Evolutionary conservation across 2,797 vertebrate species (phyloP).

Genomic region (Antrozous pallidus): DNA sequence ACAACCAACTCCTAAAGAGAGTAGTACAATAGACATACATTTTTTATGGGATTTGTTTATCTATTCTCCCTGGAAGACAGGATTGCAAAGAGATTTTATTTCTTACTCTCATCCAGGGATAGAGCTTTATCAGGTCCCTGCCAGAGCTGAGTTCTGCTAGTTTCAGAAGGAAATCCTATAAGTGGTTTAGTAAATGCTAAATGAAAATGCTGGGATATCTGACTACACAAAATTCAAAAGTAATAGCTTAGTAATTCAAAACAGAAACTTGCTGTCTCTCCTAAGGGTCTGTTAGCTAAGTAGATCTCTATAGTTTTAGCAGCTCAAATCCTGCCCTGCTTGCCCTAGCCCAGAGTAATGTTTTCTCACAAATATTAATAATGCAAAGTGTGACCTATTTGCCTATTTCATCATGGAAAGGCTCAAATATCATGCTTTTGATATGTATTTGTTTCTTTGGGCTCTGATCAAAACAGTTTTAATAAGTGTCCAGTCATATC

Average conservation of each 20-base stretch:
- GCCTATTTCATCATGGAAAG: not conserved
- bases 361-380: slow-evolving; percentile 26
- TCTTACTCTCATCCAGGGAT: slow-evolving; percentile 18
- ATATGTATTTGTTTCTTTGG: not conserved
- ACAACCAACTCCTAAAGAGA: slow-evolving; percentile 1
- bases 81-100: slow-evolving; percentile 61
- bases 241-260: slow-evolving; percentile 63
- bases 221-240: slow-evolving; percentile 58
- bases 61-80: slow-evolving; percentile 52
- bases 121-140: slow-evolving; percentile 61
- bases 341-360: not conserved
- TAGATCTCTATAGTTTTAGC: slow-evolving; percentile 36
- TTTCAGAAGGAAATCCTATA: slow-evolving; percentile 65
- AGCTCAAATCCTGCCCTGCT: not conserved
- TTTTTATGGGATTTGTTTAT: slow-evolving; percentile 44
- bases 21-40: not conserved
- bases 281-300: not conserved
- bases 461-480: slow-evolving; percentile 47
- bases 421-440: not conserved
- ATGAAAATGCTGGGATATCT: slow-evolving; percentile 59
- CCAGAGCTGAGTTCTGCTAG: slow-evolving; percentile 60
- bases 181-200: slow-evolving; percentile 69
- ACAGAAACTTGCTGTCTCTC: slow-evolving; percentile 42
- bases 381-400: slow-evolving; percentile 19
- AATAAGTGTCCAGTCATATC: slow-evolving; percentile 41